Base-by-base conservation (phyloP, 2,888 invertebrate species). In the Mesodorylaimus sp. region DNA sequence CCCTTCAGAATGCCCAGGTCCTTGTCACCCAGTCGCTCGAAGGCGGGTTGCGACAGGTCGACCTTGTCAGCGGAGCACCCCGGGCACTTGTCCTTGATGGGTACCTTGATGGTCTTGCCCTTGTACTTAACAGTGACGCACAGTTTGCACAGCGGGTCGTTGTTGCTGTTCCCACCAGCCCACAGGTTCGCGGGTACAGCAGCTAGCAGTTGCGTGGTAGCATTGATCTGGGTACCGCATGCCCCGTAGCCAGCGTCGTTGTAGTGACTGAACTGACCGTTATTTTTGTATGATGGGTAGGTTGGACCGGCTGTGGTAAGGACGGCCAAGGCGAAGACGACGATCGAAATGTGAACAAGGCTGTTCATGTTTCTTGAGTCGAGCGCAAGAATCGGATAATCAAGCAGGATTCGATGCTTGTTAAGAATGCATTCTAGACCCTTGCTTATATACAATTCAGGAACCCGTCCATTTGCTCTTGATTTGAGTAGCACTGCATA, bases 41-140 rank as follows among this genome's bases (percentile, higher is more conserved):
- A 32, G 16, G 16, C 10, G 16, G 32, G 32, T 32, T 32, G 50
- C 1, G 52, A 52, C 39, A 52, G 45, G 32, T 52, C 52, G 36
- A 52, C 23, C 16, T 52, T 41, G 42, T 52, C 37, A 2, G 13
- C 25, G 2, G 26, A 23, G 26, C 52, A 52, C 13, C 39, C 37
- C 1, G 51, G 44, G 25, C 52, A 52, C 36, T 52, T 52, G 42
- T 52, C 52, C 36, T 52, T 52, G 52, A 52, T 44, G 23, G 52
- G 52, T 19, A 52, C 52, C 25, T 25, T 52, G 51, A 52, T 45
- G 26, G 43, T 44, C 7, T 44, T 44, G 21, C 27, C 23, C n/a
- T 48, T 27, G 29, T 45, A 10, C 5, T 24, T 24, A 23, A 50
- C 25, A 41, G 10, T 7, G 32, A 16, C 32, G 32, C 32, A 32